A percentile compares a stretch with the other conserved stretches of the same genome.
These are phyloP conservation scores for Iphiclides podalirius DNA, from an alignment of 2,888 invertebrate genomes.

Conservation along the genomic window DNA sequence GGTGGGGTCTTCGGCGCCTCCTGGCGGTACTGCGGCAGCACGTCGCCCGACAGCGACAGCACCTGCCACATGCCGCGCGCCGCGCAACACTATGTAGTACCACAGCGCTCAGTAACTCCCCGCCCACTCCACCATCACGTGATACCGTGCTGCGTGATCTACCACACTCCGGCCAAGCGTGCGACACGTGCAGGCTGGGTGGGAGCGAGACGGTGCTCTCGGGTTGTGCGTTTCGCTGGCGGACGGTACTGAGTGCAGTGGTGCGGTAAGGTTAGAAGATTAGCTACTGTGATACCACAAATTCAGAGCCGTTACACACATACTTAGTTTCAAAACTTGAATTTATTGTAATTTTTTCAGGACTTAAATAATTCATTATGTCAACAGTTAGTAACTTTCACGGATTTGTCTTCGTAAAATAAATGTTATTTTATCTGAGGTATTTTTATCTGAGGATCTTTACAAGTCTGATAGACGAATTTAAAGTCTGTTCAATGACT, in stretches of 20 bases:
- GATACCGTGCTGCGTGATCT: neutral
- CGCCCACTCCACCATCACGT: neutral
- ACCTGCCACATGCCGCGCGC: conserved; percentile 49
- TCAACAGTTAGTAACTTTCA: too few relatives aligned
- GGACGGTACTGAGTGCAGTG: neutral
- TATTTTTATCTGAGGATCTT: too few relatives aligned
- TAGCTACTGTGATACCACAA: neutral
- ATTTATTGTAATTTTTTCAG: too few relatives aligned
- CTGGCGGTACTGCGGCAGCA: conserved; percentile 98
- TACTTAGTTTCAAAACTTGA: neutral
- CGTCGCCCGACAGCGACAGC: conserved; percentile 98
- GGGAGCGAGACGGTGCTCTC: neutral
- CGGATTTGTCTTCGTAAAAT: too few relatives aligned
- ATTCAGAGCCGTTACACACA: neutral
- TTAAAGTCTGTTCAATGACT: too few relatives aligned
- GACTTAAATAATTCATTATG: too few relatives aligned
- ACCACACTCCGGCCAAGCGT: conserved; percentile 1
- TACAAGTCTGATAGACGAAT: too few relatives aligned
- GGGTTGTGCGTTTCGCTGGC: neutral
- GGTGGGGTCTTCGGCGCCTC: conserved; percentile 99
- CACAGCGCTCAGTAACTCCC: conserved; percentile 14
- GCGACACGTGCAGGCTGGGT: neutral
- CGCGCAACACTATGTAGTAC: conserved; percentile 21
- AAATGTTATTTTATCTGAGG: too few relatives aligned
- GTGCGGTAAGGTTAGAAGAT: neutral